Evolutionary conservation across 1,140 invertebrate genomes (phyloP), one percentile per base, ranked within the genome.

Genomic region (Leptopilina clavipes): DNA sequence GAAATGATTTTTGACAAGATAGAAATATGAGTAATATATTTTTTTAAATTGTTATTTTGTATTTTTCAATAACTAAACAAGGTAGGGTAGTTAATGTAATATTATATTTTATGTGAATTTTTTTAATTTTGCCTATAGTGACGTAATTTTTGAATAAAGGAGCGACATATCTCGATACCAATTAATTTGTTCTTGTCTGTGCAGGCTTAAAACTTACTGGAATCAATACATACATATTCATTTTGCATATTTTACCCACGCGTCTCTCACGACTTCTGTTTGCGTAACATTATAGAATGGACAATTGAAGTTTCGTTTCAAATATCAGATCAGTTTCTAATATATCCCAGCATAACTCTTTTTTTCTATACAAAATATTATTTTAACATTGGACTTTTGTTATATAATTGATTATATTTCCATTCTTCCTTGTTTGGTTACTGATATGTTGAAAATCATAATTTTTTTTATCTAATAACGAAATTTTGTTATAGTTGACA

Each of bases 201-300:
- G 19, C 59, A 65, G 22, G 19, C 12, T n/a, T 22, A n/a, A 65
- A 65, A 22, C 59, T 65, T 65, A 65, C 59, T 22, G 59, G 59
- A 65, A 65, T 65, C 59, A 65, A 65, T 65, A 65, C 59, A 65
- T 65, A 65, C 59, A 65, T 65, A 65, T 65, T 65, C 25, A 65
- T 65, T 65, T 31, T 65, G 59, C 59, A 65, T 65, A 65, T 65
- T 65, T 65, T 65, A 65, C 59, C 59, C 59, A 65, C 59, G 59
- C 59, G 59, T 65, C 59, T 65, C 59, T 37, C 48, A 52, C 59
- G 59, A 65, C 59, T 65, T 37, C 59, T 65, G 31, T 65, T 65
- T 65, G 59, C 59, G 59, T 65, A 65, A 65, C 59, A 65, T 65
- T 65, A 31, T 65, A 31, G 59, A 65, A 65, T 65, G 59, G 59